Evolutionary conservation across 2,888 invertebrate genomes (phyloP).

Genomic region (Microctonus aethiopoides): DNA sequence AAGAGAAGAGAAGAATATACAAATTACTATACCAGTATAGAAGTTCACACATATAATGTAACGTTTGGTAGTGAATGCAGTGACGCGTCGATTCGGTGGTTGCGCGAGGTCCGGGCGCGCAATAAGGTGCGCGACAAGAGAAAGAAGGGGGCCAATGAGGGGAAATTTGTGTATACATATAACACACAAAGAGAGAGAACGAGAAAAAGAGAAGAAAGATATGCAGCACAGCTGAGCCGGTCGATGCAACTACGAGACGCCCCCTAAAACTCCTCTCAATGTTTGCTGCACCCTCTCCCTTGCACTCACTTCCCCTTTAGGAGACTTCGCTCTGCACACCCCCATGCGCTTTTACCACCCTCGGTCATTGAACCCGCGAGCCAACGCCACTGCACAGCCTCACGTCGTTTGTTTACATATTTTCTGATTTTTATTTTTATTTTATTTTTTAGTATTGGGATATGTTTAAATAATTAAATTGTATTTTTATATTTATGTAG

Average conservation of each 20-base stretch:
- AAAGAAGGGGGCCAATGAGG: slow-evolving; percentile 13
- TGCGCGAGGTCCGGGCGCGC: slow-evolving; percentile 64
- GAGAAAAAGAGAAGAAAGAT: slow-evolving; percentile 40
- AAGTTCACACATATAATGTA: not conserved
- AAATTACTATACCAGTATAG: no score
- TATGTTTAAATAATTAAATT: not conserved
- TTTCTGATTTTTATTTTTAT: not conserved
- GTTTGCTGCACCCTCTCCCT: slow-evolving; percentile 8
- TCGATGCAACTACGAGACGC: slow-evolving; percentile 57
- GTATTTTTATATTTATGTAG: not conserved
- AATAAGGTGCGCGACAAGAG: slow-evolving; percentile 11
- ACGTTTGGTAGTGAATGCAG: not conserved
- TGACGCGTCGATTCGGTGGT: slow-evolving; percentile 55
- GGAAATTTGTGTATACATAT: slow-evolving; percentile 18
- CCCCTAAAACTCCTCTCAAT: slow-evolving; percentile 41
- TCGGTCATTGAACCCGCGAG: slow-evolving; percentile 63
- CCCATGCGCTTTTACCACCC: slow-evolving; percentile 43
- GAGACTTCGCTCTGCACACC: slow-evolving; percentile 4
- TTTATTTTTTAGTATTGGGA: not conserved
- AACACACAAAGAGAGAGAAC: slow-evolving; percentile 18
- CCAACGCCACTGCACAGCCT: slow-evolving; percentile 44
- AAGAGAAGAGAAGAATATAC: not conserved
- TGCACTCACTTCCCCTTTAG: slow-evolving; percentile 32
- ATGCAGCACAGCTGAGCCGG: slow-evolving; percentile 46
- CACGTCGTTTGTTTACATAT: slow-evolving; percentile 45